Percentiles rank a stretch among this genome's conserved stretches.
Conservation (phyloP, 2,888 invertebrate species). For the Endomychus coccineus region DNA sequence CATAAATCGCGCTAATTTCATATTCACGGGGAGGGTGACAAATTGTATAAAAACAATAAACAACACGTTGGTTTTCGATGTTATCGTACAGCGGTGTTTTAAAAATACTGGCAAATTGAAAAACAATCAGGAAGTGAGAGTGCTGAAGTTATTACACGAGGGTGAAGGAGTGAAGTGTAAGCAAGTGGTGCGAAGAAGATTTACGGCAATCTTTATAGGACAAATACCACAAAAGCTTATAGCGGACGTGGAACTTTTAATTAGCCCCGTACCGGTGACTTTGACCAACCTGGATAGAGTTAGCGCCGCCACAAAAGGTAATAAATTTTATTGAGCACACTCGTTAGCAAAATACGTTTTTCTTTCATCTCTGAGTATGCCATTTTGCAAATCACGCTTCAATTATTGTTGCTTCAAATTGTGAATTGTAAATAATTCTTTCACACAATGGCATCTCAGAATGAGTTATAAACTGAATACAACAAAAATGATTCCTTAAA, state of each 20-base stretch:
- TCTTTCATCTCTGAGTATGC: too few species aligned
- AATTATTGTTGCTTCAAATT: too few species aligned
- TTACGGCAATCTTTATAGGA: conserved; percentile 41
- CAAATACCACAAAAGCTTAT: conserved; percentile 19
- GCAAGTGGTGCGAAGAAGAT: conserved; percentile 38
- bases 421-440: too few species aligned
- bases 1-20: conserved; percentile 33
- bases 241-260: conserved; percentile 34
- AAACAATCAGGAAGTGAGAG: conserved; percentile 33
- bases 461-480: too few species aligned
- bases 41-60: conserved; percentile 34
- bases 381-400: too few species aligned
- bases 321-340: conserved; percentile 14
- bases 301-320: conserved; percentile 43
- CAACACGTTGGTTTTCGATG: conserved; percentile 34
- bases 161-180: conserved; percentile 41
- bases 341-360: too few species aligned
- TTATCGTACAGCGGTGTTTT: conserved; percentile 38
- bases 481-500: too few species aligned
- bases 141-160: conserved; percentile 35
- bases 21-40: conserved; percentile 41
- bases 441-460: too few species aligned
- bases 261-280: conserved; percentile 42
- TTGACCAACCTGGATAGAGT: conserved; percentile 43
- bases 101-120: conserved; percentile 33